Evolutionary conservation across 2,888 invertebrate species (phyloP), one percentile per base, ranked within the genome.

Genomic region (Kryphioiulus occultus): DNA sequence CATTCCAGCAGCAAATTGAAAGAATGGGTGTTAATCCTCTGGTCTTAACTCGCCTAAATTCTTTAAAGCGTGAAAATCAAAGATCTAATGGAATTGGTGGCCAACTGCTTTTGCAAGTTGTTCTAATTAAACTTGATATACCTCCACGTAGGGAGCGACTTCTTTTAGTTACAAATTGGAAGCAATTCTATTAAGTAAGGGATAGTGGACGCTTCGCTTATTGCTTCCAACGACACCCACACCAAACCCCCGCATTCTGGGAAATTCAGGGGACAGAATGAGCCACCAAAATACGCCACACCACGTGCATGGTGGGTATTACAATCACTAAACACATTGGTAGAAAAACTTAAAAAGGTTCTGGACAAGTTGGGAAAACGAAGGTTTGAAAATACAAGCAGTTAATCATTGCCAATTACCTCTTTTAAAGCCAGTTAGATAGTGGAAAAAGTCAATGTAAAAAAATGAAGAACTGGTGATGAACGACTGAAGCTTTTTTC

Each of bases 41-140:
- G 78, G 78, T 17, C 78, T 78, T 78, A 78, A 78, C 78, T 78
- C 78, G 30, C 78, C 78, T 78, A 78, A 78, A 78, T 78, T 78
- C 78, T 78, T 78, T 78, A 78, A 78, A 78, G 78, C 78, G 78
- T 78, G 78, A 78, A 78, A 78, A 78, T 78, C 78, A 78, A 78
- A 78, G 78, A 78, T 78, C 78, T 78, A 78, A 78, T 78, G 78
- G 78, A 78, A 78, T 78, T 78, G 78, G 78, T 78, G 78, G 78
- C 78, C 30, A 78, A 78, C 30, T 78, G 78, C 78, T 78, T 78
- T 78, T 78, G 78, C 78, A 78, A 78, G 78, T 78, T 32, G 30
- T 78, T 30, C 78, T 78, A 78, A 78, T 78, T 78, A 78, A 78
- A 78, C 78, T 78, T 78, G 30, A 78, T 78, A 78, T 78, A 78